Conservation (phyloP, 2,797 vertebrate genomes). For the Phalanger gymnotis region DNA sequence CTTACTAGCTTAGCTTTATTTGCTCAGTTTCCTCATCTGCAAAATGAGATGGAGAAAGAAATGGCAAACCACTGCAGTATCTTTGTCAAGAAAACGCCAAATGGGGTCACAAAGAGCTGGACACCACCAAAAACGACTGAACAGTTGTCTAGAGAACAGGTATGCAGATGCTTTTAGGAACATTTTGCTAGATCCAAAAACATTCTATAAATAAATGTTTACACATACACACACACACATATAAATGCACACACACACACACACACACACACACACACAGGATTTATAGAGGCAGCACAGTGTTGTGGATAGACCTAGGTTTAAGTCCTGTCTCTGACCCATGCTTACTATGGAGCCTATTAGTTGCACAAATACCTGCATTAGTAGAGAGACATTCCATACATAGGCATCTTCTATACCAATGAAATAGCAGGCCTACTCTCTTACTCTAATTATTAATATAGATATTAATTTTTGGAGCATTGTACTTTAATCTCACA, state of each 20-base stretch:
- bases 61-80: background rate
- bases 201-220: background rate
- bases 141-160: background rate
- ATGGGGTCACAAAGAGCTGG: background rate
- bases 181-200: constrained; percentile 32
- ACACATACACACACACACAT: too few relatives aligned
- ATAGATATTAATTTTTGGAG: background rate
- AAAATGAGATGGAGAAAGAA: background rate
- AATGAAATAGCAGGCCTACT: background rate
- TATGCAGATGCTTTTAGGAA: background rate
- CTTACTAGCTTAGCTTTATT: background rate
- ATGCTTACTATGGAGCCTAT: background rate
- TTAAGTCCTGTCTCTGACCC: background rate
- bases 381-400: background rate
- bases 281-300: background rate
- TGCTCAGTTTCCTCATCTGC: background rate
- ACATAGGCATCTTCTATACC: background rate
- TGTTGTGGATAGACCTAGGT: background rate
- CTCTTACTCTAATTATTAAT: background rate
- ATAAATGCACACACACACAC: too few relatives aligned
- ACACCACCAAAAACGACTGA: background rate
- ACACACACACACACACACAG: too few relatives aligned
- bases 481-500: background rate
- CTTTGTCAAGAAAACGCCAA: background rate
- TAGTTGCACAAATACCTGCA: background rate